Evolutionary conservation across 2,113 vertebrate genomes (phyloP).

Genomic region (Hassar affinis): DNA sequence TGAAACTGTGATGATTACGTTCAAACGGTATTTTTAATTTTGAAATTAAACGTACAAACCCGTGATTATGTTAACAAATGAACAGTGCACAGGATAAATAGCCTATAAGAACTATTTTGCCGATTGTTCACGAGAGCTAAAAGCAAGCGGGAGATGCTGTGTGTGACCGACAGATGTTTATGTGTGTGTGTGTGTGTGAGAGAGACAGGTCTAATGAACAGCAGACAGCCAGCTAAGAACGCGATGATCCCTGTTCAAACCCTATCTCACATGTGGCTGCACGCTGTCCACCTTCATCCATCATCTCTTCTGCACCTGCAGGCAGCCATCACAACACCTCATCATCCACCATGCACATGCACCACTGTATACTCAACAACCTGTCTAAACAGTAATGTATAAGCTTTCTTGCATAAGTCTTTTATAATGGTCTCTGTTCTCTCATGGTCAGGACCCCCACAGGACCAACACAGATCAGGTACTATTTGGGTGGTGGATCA

Average conservation of each 20-base stretch:
- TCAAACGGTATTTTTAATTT: background rate
- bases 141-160: background rate
- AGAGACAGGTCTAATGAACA: constrained; percentile 37
- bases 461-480: too few species aligned
- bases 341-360: background rate
- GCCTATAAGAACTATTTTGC: background rate
- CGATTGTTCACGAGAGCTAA: background rate
- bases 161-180: background rate
- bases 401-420: background rate
- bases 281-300: constrained; percentile 46
- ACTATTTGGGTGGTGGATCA: too few species aligned
- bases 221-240: constrained; percentile 40
- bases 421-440: background rate
- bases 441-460: background rate
- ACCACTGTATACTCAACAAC: background rate
- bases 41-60: background rate
- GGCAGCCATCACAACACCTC: constrained; percentile 25
- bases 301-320: constrained; percentile 35
- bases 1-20: background rate
- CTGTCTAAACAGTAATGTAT: background rate
- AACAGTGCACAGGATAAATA: background rate
- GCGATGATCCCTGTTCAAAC: constrained; percentile 47
- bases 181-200: constrained; percentile 14
- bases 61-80: background rate
- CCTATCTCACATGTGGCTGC: constrained; percentile 45